These are phyloP conservation scores for Netelia virgata DNA, from an alignment of 2,888 invertebrate genomes.

Conservation along the genomic window DNA sequence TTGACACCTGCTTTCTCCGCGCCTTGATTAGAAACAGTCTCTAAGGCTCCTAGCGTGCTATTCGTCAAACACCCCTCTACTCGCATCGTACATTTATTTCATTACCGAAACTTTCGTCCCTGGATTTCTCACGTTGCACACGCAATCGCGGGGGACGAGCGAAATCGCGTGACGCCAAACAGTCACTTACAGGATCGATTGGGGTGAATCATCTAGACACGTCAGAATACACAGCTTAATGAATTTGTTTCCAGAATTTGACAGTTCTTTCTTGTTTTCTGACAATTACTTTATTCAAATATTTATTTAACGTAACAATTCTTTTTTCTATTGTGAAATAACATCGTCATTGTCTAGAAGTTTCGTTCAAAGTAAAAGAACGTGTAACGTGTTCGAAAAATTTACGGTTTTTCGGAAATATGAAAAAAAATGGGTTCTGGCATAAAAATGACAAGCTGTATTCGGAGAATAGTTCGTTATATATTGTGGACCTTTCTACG, in stretches of 20 bases:
- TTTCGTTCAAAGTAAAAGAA: too few relatives aligned
- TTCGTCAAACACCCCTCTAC: not conserved
- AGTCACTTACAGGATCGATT: too few relatives aligned
- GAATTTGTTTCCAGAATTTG: too few relatives aligned
- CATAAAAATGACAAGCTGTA: not conserved
- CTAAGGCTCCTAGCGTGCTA: not conserved
- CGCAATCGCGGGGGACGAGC: conserved; percentile 7
- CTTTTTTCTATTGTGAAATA: too few relatives aligned
- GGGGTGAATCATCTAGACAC: too few relatives aligned
- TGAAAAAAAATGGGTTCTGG: not conserved
- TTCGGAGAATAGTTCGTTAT: not conserved
- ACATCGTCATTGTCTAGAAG: too few relatives aligned
- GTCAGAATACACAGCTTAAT: too few relatives aligned
- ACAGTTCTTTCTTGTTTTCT: too few relatives aligned
- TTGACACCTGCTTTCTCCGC: conserved; percentile 76
- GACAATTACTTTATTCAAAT: too few relatives aligned
- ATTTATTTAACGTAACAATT: too few relatives aligned
- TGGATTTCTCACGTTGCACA: conserved; percentile 14
- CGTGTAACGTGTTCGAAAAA: not conserved
- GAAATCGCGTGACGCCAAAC: conserved; percentile 12
- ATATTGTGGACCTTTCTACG: conserved; percentile 28
- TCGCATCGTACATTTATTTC: conserved; percentile 29
- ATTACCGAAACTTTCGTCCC: conserved; percentile 42
- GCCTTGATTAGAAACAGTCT: conserved; percentile 69
- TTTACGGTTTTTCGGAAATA: not conserved